phyloP scores from a whole-genome alignment of 2,888 invertebrate species.

The Coremacera marginata region DNA sequence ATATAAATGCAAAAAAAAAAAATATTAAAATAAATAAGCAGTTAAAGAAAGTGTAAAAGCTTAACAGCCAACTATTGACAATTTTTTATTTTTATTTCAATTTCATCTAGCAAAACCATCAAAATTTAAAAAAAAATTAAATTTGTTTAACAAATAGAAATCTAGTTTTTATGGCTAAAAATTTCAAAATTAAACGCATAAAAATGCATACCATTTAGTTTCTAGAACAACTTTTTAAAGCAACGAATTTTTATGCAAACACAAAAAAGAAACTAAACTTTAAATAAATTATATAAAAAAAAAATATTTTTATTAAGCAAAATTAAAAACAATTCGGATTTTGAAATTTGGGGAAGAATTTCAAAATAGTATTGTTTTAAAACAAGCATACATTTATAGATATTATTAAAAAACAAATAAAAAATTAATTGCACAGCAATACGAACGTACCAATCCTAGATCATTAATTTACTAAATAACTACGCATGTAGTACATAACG shows the following conservation, averaged over 20 bases:
- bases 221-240: constrained; percentile 45
- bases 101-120: not conserved
- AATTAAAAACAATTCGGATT: constrained; percentile 61
- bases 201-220: not conserved
- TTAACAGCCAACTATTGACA: not conserved
- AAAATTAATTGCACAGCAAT: not conserved
- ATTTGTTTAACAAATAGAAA: constrained; percentile 59
- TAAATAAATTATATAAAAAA: constrained; percentile 1
- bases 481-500: not conserved
- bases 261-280: constrained; percentile 38
- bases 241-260: constrained; percentile 57
- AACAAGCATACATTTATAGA: constrained; percentile 18
- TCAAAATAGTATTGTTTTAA: constrained; percentile 65
- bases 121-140: constrained; percentile 23
- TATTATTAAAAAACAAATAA: not conserved
- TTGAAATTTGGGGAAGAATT: constrained; percentile 70
- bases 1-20: constrained; percentile 17
- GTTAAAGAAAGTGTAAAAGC: not conserved
- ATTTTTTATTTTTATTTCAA: not conserved
- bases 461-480: not conserved
- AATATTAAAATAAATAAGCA: constrained; percentile 25
- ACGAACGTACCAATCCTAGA: not conserved
- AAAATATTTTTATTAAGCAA: constrained; percentile 2
- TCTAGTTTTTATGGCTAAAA: constrained; percentile 45
- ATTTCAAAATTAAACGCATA: not conserved